These are phyloP conservation scores for Lytechinus pictus DNA, from an alignment of 35 echinoderm and acorn worm genomes.

Conservation along the genomic window DNA sequence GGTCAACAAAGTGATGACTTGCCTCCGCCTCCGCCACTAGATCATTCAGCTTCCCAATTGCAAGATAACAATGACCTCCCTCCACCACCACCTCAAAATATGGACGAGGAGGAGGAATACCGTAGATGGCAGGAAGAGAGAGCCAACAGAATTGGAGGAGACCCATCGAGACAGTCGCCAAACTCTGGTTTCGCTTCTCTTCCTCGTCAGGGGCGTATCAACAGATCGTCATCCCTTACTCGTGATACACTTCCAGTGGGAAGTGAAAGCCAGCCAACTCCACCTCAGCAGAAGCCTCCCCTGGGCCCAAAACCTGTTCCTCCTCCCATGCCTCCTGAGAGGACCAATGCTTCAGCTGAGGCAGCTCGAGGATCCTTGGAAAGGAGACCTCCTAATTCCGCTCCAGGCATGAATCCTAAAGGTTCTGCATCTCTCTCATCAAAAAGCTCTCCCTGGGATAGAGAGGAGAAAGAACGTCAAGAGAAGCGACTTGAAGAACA, in stretches of 20 bases:
- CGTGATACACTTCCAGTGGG: constrained; percentile 28
- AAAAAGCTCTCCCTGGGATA: constrained; percentile 75
- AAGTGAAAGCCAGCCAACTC: constrained; percentile 66
- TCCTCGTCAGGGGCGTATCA: constrained; percentile 83
- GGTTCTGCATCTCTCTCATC: background rate
- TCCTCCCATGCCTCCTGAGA: constrained; percentile 64
- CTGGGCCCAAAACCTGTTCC: constrained; percentile 77
- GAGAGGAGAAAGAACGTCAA: constrained; percentile 76
- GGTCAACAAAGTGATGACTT: constrained; percentile 4
- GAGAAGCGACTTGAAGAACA: constrained; percentile 71
- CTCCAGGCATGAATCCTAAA: background rate
- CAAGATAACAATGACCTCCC: background rate
- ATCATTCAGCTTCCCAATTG: background rate
- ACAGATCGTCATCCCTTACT: constrained; percentile 67
- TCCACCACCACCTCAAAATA: constrained; percentile 35
- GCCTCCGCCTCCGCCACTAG: constrained; percentile 14
- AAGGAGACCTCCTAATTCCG: background rate
- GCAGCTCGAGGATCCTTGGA: background rate
- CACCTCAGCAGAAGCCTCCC: constrained; percentile 70
- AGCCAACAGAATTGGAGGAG: constrained; percentile 29
- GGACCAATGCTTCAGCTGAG: constrained; percentile 39
- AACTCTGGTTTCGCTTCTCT: constrained; percentile 74
- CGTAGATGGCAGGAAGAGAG: constrained; percentile 18
- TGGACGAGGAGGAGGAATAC: constrained; percentile 47
- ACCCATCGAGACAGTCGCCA: constrained; percentile 23